Evolutionary conservation across 2,888 invertebrate genomes (phyloP).

Genomic region (Nezara viridula): DNA sequence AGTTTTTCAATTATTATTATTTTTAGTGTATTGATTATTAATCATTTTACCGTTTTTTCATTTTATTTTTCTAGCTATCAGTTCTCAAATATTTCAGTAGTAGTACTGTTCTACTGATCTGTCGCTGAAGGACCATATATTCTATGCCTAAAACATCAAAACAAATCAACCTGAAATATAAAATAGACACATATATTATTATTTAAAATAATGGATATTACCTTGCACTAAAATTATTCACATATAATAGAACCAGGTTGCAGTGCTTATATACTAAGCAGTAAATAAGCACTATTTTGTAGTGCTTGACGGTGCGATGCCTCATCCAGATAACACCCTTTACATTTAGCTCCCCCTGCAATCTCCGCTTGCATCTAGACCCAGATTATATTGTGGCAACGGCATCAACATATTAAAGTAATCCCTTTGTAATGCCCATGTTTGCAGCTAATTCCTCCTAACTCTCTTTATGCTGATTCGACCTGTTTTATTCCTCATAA

Average conservation of each 20-base stretch:
- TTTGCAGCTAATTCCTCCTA: neutral
- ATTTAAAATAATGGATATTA: neutral
- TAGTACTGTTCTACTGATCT: too few species aligned
- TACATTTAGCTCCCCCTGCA: neutral
- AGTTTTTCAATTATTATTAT: too few species aligned
- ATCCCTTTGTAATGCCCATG: neutral
- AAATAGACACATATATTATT: too few species aligned
- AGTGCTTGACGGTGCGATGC: neutral
- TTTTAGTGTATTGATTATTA: too few species aligned
- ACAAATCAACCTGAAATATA: too few species aligned
- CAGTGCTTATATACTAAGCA: neutral
- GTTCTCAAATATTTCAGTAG: too few species aligned
- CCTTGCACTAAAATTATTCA: neutral
- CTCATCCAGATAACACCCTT: neutral
- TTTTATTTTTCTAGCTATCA: too few species aligned
- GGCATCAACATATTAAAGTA: neutral
- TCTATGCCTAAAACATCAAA: too few species aligned
- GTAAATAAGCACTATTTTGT: too few species aligned
- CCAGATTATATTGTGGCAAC: neutral
- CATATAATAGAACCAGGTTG: neutral
- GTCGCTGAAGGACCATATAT: too few species aligned
- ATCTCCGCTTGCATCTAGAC: neutral
- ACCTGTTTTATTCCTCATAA: neutral
- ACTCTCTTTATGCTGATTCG: neutral
- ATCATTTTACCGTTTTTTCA: too few species aligned